Evolutionary conservation across 2,113 vertebrate genomes (phyloP), one percentile per base, ranked within the genome.

Genomic region (Gracilinanus agilis): DNA sequence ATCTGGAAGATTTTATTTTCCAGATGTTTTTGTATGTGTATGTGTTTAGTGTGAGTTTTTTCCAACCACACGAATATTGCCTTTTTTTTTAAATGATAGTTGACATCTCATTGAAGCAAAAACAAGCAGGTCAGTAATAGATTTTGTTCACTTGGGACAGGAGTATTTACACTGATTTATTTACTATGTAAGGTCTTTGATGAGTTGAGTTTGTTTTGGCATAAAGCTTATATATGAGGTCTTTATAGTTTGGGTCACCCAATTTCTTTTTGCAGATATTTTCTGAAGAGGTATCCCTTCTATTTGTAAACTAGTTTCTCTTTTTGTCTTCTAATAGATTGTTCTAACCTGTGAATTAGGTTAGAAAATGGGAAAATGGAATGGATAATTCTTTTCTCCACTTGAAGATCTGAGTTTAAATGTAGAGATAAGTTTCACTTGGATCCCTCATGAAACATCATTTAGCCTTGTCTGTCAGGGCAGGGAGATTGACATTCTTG

Each of bases 1-100:
- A 55, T 90, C 96, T 95, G 93, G 44, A 97, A 96, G 10, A 34
- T 54, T 90, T 96, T 58, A 58, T 96, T 97, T 98, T 95, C 91
- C 93, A 92, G 34, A 91, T 94, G 56, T 34, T 88, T 96, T 97
- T 94, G 44, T 27, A 58, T 96, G 55, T 56, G 2, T 34, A 44
- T 96, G 34, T 90, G 16, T 10, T 88, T 90, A 83, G 90, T 96
- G 10, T 97, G 44, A 92, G 0, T 29, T 92, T 91, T 75, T 93
- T 94, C 2, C 21, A 95, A 9, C 54, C 95, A 67, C 53, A 56
- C 53, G 75, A 92, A 88, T 49, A 92, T 92, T 91, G 24, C 49
- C 49, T 49, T 49, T 49, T 97, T 93, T 58, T 29, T n/a, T 40
- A 95, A 94, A 67, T 90, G 56, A 40, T 67, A 58, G 91, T 40